Evolutionary conservation across 92 coral and sea anemone genomes (phyloP), one percentile per base, ranked within the genome.

Genomic region (Palythoa heliodiscus): DNA sequence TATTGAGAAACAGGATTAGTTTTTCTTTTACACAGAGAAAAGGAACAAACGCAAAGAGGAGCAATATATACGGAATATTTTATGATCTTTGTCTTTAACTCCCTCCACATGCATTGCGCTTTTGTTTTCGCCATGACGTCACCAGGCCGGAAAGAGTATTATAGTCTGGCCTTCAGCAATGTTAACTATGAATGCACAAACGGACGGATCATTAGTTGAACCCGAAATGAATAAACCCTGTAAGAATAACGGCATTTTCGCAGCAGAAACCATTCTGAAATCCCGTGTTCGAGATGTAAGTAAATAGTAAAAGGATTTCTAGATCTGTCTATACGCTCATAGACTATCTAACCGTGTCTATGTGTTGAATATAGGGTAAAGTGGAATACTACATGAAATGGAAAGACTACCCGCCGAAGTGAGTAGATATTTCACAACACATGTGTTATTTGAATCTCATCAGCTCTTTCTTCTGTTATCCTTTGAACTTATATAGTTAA

Each of bases 391-490:
- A 86, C 75, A 96, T 96, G 89, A 96, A 96, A 87, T 96, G 99
- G 99, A 96, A 96, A 71, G 99, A 96, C 48, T 96, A 95, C 82
- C 95, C 99, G 17, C 95, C 95, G 24, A 94, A 96, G 99, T 96
- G 75, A 91, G 95, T 87, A 70, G 60, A 68, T 88, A 63, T 39
- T 50, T 80, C 82, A 23, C 77, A 64, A 24, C 88, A 72, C 80
- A 83, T 64, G 75, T 50, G 77, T n/a, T 13, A 48, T 61, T 70
- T 54, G 35, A 20, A 24, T 37, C 69, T 52, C 72, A 20, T 47
- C 75, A 40, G 57, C 60, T 20, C 43, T 82, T 86, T 85, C 64
- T 20, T 61, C 14, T 57, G 70, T 57, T 82, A 69, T 52, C 53
- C 67, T 57, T 63, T 52, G 77, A 71, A 37, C 70, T 78, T 58